Evolutionary conservation across 2,797 vertebrate species (phyloP).

Genomic region (Sebastes steindachneri): DNA sequence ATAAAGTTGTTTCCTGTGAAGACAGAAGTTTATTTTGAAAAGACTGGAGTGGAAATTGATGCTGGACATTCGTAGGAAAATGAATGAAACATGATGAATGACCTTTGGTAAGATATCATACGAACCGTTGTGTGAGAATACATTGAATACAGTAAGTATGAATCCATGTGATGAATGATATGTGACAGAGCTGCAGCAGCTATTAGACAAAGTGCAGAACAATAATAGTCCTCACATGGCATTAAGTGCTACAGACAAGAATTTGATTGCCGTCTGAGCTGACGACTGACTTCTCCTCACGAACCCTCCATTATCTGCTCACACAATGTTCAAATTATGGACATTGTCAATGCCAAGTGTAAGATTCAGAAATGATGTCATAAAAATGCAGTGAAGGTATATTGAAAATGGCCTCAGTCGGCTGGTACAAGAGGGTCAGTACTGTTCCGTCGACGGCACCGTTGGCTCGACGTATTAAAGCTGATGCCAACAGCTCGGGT

Average conservation of each 20-base stretch:
- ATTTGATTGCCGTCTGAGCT: constrained; percentile 19
- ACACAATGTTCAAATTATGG: not conserved
- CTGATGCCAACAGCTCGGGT: constrained; percentile 57
- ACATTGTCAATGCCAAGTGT: not conserved
- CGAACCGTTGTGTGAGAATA: too few relatives aligned
- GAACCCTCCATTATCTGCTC: constrained; percentile 16
- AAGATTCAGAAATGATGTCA: not conserved
- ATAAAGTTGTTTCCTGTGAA: too few relatives aligned
- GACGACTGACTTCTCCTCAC: constrained; percentile 17
- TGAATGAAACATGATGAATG: too few relatives aligned
- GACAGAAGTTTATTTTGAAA: too few relatives aligned
- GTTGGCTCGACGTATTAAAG: constrained; percentile 65
- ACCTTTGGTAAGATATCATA: too few relatives aligned
- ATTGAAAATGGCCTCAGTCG: not conserved
- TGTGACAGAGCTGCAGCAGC: not conserved
- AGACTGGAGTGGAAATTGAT: too few relatives aligned
- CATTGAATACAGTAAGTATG: not conserved
- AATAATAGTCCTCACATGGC: constrained; percentile 25
- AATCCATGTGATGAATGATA: not conserved
- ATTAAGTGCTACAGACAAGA: constrained; percentile 17
- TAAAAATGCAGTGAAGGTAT: not conserved
- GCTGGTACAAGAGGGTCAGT: constrained; percentile 40
- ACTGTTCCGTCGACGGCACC: constrained; percentile 48
- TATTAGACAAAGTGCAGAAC: constrained; percentile 19
- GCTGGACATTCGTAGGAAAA: too few relatives aligned